Evolutionary conservation across 2,888 invertebrate species (phyloP), one percentile per base, ranked within the genome.

Genomic region (Beris morrisii): DNA sequence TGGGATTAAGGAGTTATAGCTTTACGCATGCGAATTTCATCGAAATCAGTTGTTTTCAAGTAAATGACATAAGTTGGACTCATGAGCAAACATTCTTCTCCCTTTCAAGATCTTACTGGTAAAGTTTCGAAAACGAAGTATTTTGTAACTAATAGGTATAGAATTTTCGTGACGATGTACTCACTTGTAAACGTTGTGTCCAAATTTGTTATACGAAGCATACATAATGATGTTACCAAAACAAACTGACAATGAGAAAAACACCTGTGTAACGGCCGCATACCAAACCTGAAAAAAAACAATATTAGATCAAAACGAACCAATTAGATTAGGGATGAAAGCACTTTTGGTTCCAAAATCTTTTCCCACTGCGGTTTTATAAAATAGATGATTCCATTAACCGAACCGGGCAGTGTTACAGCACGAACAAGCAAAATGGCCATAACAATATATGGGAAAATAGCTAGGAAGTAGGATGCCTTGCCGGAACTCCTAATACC

Each of bases 401-500:
- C 69, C 1, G 89, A 85, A 0, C 88, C 88, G 0, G 84, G 83
- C 64, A 88, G 74, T 0, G 86, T 86, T 0, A 84, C 79, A 0
- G 88, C 85, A 61, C 84, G 80, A n/a, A 89, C 81, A 30, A 91
- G 78, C 63, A 91, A 79, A 28, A 85, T 84, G 63, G 85, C 78
- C 78, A 90, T 83, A 50, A 90, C 84, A 4, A 87, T 79, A 74
- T 88, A 88, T 0, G 90, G 90, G 73, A 89, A 89, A 4, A 91
- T 77, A 0, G 91, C 91, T 9, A 91, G 84, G 74, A 92, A 86
- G 74, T 92, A 92, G 0, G 91, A 87, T 0, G 85, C 87, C 76
- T 88, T 88, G 53, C 88, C 88, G 0, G 87, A 85, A 70, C 86
- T 86, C 72, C 83, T 84, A 1, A 88, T 85, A 2, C 88, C 88